phyloP scores from a whole-genome alignment of 2,113 vertebrate species.

The Haemorhous mexicanus region DNA sequence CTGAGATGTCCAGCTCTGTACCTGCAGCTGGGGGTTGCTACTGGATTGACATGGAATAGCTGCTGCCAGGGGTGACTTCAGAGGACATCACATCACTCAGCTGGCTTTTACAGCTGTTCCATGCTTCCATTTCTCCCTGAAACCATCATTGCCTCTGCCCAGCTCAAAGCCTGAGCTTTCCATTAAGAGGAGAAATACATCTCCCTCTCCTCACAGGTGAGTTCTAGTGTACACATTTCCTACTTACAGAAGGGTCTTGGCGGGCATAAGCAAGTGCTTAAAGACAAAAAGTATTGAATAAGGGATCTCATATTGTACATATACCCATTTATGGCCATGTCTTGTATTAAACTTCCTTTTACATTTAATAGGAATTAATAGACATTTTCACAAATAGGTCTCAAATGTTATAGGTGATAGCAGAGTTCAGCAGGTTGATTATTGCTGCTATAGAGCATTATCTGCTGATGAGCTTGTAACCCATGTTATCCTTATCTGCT shows the following conservation, averaged over 20 bases:
- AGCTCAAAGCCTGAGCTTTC: not conserved
- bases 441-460: not conserved
- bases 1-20: not conserved
- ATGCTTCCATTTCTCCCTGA: not conserved
- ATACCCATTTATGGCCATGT: not conserved
- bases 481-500: not conserved
- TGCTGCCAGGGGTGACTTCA: not conserved
- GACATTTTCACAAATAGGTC: slow-evolving; percentile 10
- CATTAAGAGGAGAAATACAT: not conserved
- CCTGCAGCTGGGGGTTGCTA: not conserved
- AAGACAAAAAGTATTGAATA: not conserved
- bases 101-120: not conserved
- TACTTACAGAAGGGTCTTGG: not conserved
- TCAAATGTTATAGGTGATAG: not conserved
- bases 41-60: not conserved
- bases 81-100: not conserved
- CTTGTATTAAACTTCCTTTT: not conserved
- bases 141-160: not conserved
- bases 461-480: slow-evolving; percentile 25
- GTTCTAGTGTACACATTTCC: not conserved
- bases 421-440: slow-evolving; percentile 6
- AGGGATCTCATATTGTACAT: not conserved
- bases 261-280: not conserved
- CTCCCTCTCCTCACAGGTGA: not conserved
- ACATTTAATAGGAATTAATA: slow-evolving; percentile 10